Base-by-base conservation (phyloP, 1,140 invertebrate species). In the Drosophila ercepeae region DNA sequence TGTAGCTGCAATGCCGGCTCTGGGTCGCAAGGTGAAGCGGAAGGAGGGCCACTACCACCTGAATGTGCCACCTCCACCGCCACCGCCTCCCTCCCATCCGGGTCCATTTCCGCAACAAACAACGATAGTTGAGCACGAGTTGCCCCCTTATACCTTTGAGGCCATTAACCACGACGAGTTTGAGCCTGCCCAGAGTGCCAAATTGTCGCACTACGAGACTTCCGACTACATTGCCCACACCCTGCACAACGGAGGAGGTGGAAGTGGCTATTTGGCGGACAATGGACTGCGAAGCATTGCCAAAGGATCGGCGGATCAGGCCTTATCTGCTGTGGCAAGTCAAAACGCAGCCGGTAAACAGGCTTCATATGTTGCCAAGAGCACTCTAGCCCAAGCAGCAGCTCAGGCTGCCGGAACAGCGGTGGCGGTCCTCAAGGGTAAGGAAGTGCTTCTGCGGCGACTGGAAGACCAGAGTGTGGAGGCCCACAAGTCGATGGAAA, bases 271-370 rank as follows among this genome's bases (percentile, higher is more conserved):
- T n/a, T 60, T 86, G 13, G 63, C 71, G 60, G 92, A 69, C 78
- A 93, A 78, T 88, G 92, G 55, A 90, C 89, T 84, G 7, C 78
- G 89, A 14, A 90, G 84, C 57, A 94, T 94, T 45, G 94, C 94
- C 1, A 93, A 93, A 61, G 95, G 95, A 2, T 95, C 95, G 0
- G 95, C 95, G 1, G 94, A 95, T 81, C 94, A 95, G 75, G 95
- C 95, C 1, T 89, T 92, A 32, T 93, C 91, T 0, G 92, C 93
- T 0, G 89, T 93, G 2, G 86, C 78, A 14, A 91, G 75, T 14
- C 90, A 91, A 59, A 92, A 92, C 21, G 89, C 92, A 0, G 93
- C 93, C 0, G 93, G 93, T 0, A 91, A 91, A 13, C 93, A 94
- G 63, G 93, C 93, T 0, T 93, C 93, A 0, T 94, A 92, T 65